Base-by-base conservation (phyloP, 2,113 vertebrate species). In the Tyto alba region DNA sequence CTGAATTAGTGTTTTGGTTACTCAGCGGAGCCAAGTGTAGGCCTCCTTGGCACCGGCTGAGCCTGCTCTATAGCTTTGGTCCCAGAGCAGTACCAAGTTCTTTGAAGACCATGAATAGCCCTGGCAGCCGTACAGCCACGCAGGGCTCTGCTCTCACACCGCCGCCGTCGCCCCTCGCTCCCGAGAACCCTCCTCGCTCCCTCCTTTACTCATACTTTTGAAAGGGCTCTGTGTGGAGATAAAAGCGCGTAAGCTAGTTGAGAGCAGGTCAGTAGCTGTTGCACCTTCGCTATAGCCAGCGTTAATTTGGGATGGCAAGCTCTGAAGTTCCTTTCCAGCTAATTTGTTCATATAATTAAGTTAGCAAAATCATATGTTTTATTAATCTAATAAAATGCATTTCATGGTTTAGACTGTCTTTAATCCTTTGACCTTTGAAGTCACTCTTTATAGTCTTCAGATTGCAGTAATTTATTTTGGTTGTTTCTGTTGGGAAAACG, bases 311-410 rank as follows among this genome's bases (percentile, higher is more conserved):
- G 75, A 17, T 40, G 86, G 81, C 75, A 23, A 77, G 57, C 50
- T 45, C 90, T 68, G 36, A 32, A 60, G 85, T 85, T 93, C 96
- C 55, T 96, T 93, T 96, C 93, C 92, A 95, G 87, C 89, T 92
- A 97, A 97, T 97, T 96, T 93, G 97, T 98, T 95, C 96, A 3
- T 97, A 81, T 97, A 97, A 98, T 97, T 96, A 96, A 95, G 96
- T 93, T 85, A 95, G 96, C 92, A 62, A 97, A 97, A 94, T 94
- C 95, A 60, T 96, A 97, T 93, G 88, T 97, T 97, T 97, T 97
- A 98, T 97, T 96, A 97, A 98, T 96, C 96, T 96, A 95, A 97
- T 98, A 97, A 97, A 97, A 97, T 4, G 26, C 90, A 18, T 96
- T 92, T 95, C 96, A 96, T 90, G 87, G 83, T 93, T 97, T 93